Percentiles rank a stretch among this genome's conserved stretches.
Evolutionary conservation across 2,797 vertebrate genomes (phyloP).

Genomic region (Platalea minor): DNA sequence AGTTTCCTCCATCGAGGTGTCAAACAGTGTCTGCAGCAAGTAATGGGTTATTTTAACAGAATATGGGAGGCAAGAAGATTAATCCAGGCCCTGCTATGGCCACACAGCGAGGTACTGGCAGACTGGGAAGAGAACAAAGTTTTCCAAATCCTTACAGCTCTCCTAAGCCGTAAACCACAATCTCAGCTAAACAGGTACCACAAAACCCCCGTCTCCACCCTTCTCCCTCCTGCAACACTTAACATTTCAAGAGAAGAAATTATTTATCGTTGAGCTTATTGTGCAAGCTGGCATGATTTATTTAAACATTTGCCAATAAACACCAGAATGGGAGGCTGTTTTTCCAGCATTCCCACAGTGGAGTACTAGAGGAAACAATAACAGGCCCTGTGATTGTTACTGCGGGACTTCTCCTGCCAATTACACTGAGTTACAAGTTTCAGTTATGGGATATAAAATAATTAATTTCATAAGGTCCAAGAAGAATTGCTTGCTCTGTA

Average conservation of each 20-base stretch:
- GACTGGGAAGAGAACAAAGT: neutral
- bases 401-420: slow-evolving; percentile 63
- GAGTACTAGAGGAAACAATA: slow-evolving; percentile 61
- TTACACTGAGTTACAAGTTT: slow-evolving; percentile 65
- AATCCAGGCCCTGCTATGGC: fast-evolving
- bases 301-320: slow-evolving; percentile 40
- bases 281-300: slow-evolving; percentile 54
- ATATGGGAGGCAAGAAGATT: neutral
- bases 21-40: neutral
- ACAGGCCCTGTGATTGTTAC: slow-evolving; percentile 36
- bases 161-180: neutral
- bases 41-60: neutral
- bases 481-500: slow-evolving; percentile 33
- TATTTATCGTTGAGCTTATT: neutral
- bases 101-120: neutral
- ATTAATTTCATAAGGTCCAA: slow-evolving; percentile 60
- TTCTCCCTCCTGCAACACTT: neutral
- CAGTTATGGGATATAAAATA: slow-evolving; percentile 58
- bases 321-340: slow-evolving; percentile 28
- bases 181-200: neutral
- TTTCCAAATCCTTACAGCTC: neutral
- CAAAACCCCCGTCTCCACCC: neutral
- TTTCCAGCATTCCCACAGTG: slow-evolving; percentile 43
- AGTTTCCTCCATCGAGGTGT: neutral
- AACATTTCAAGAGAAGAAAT: neutral